A percentile compares a stretch with the other conserved stretches of the same genome.
Conservation (phyloP, 1,140 invertebrate species). For the Sarcophaga bullata region DNA sequence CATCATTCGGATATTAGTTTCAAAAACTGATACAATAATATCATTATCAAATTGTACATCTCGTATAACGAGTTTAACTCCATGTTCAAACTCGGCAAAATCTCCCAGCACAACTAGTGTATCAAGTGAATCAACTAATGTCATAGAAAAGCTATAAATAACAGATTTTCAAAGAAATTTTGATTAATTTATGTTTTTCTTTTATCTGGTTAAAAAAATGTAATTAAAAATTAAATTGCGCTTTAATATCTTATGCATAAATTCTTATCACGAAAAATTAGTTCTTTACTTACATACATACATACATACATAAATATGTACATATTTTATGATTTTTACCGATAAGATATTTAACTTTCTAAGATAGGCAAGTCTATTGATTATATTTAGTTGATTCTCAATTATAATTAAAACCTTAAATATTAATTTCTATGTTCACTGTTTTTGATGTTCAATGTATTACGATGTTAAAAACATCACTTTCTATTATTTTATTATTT, state of each 20-base stretch:
- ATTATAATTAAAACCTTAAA: not conserved
- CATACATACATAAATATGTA: no score
- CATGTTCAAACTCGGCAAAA: constrained; percentile 93
- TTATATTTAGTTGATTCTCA: no score
- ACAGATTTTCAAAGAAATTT: constrained; percentile 39
- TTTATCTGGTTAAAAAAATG: constrained; percentile 1
- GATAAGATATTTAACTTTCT: no score
- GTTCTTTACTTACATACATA: no score
- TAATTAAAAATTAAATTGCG: not conserved
- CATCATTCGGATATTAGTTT: constrained; percentile 96
- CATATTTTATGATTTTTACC: no score
- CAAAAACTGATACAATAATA: constrained; percentile 97
- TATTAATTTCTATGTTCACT: no score
- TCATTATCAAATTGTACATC: constrained; percentile 94
- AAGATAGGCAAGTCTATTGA: no score
- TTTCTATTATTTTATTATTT: no score
- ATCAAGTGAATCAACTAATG: constrained; percentile 93
- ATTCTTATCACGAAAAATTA: no score
- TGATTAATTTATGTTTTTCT: not conserved
- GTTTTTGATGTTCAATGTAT: no score
- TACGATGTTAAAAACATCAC: no score
- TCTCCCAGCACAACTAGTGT: constrained; percentile 93
- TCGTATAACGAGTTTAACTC: constrained; percentile 85
- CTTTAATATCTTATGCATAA: no score
- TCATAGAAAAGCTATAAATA: constrained; percentile 92